Conservation (phyloP, 2,113 vertebrate genomes). For the Scomber japonicus region DNA sequence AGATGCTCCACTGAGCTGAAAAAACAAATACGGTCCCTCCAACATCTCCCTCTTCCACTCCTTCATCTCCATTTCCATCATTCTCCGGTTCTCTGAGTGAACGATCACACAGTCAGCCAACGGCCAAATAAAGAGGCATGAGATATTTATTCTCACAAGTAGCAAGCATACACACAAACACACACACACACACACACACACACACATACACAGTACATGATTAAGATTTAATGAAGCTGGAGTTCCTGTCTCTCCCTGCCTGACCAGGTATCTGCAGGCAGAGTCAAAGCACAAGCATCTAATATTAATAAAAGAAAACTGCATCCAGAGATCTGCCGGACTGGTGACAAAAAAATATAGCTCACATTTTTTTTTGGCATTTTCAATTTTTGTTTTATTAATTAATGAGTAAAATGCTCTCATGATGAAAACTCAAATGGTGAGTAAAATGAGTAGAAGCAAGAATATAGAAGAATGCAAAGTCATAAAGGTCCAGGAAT, state of each 20-base stretch:
- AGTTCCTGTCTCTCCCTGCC: not conserved
- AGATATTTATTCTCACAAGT: not conserved
- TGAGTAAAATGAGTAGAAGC: no score
- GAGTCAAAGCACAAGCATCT: not conserved
- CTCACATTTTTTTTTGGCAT: not conserved
- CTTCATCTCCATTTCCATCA: not conserved
- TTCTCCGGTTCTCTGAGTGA: not conserved
- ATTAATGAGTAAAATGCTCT: no score
- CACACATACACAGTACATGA: not conserved
- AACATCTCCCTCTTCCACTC: not conserved
- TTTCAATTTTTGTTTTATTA: no score
- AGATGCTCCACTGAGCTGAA: conserved; percentile 34
- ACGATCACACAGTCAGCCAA: not conserved
- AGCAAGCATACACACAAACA: not conserved
- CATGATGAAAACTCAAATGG: no score
- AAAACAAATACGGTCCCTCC: conserved; percentile 26
- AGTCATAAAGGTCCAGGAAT: no score
- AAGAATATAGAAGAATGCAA: no score
- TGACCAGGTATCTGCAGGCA: conserved; percentile 22
- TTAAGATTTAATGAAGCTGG: conserved; percentile 42
- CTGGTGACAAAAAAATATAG: not conserved
- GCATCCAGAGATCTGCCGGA: not conserved
- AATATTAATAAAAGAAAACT: not conserved
- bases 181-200: not conserved
- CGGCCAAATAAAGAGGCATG: not conserved